These are phyloP conservation scores for Remorina albescens DNA, from an alignment of 2,797 vertebrate genomes.

Conservation along the genomic window DNA sequence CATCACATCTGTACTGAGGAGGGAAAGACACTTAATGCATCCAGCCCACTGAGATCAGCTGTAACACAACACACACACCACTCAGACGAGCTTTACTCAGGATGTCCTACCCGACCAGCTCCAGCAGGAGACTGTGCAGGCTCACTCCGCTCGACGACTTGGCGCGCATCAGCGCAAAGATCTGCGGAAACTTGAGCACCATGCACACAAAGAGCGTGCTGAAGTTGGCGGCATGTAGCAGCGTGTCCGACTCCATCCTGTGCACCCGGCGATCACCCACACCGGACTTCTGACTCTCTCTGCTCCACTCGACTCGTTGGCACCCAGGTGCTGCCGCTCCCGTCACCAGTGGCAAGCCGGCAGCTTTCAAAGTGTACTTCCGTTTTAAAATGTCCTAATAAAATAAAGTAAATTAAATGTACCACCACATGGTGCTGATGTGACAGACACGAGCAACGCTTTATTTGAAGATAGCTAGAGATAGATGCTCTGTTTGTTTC, in stretches of 20 bases:
- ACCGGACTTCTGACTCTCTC: neutral
- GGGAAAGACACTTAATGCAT: neutral
- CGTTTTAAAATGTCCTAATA: constrained; percentile 31
- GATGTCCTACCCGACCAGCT: constrained; percentile 80
- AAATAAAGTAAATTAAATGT: fast-evolving
- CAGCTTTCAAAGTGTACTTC: neutral
- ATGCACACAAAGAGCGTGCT: constrained; percentile 84
- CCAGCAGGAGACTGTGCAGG: constrained; percentile 83
- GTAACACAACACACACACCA: neutral
- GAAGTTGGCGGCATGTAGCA: constrained; percentile 82
- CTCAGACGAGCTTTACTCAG: fast-evolving
- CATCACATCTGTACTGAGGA: neutral
- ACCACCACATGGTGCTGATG: neutral
- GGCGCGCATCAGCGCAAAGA: constrained; percentile 79
- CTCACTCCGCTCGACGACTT: constrained; percentile 80
- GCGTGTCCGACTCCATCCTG: constrained; percentile 68
- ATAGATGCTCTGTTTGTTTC: neutral
- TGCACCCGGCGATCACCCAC: neutral
- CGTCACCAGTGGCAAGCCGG: fast-evolving
- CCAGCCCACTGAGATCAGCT: neutral
- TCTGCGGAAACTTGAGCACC: constrained; percentile 88
- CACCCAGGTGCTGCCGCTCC: constrained; percentile 28
- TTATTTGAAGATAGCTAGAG: neutral
- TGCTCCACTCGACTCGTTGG: too few relatives aligned
- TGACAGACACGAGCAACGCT: neutral